Evolutionary conservation across 1,140 invertebrate genomes (phyloP).

Genomic region (Conopomorpha cramerella): DNA sequence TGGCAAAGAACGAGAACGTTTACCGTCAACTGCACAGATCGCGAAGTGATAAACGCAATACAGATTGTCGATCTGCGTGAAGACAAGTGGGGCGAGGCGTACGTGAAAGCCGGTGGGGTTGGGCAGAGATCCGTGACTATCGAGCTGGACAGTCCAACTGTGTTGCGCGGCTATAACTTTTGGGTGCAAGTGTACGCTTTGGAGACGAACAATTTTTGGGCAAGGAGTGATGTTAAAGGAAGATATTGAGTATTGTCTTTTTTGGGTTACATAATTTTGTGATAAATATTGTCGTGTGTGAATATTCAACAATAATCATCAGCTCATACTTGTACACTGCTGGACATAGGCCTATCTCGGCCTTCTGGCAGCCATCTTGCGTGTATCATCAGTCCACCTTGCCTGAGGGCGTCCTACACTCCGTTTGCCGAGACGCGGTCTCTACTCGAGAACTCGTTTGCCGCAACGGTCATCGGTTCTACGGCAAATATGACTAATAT

Average conservation of each 20-base stretch:
- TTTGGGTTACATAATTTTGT: slow-evolving; percentile 1
- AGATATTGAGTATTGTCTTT: slow-evolving; percentile 3
- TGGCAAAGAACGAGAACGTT: slow-evolving; percentile 34
- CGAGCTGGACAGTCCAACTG: slow-evolving; percentile 30
- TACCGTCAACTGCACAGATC: slow-evolving; percentile 31
- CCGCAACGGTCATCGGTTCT: too few relatives aligned
- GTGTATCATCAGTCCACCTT: too few relatives aligned
- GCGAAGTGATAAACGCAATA: slow-evolving; percentile 38
- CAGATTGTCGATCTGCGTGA: slow-evolving; percentile 29
- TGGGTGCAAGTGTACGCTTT: slow-evolving; percentile 41
- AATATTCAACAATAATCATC: too few relatives aligned
- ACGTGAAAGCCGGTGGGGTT: slow-evolving; percentile 31
- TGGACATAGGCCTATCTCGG: too few relatives aligned
- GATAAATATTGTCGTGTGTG: too few relatives aligned
- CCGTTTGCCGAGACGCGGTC: too few relatives aligned
- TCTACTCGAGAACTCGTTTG: too few relatives aligned
- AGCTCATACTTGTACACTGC: too few relatives aligned
- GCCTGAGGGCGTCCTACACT: too few relatives aligned
- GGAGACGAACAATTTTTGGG: slow-evolving; percentile 16
- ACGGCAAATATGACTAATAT: too few relatives aligned
- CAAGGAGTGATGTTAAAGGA: slow-evolving; percentile 10
- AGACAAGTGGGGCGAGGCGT: slow-evolving; percentile 37
- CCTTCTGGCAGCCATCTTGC: too few relatives aligned
- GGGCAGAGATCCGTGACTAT: slow-evolving; percentile 32
- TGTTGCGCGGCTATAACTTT: slow-evolving; percentile 39